phyloP scores from a whole-genome alignment of 1,140 invertebrate genomes.

The Neuroterus valhalla region DNA sequence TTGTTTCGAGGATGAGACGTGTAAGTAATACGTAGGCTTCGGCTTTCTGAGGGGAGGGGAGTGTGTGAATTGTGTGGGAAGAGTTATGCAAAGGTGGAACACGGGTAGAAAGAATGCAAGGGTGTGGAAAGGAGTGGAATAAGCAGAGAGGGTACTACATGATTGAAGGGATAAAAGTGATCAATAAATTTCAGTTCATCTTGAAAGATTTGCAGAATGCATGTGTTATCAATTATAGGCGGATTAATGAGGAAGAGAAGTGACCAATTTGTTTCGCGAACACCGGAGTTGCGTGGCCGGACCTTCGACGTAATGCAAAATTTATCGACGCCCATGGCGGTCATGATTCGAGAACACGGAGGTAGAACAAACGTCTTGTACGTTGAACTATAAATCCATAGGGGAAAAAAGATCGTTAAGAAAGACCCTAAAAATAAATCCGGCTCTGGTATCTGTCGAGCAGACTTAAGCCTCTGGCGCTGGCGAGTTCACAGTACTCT shows the following conservation, averaged over 20 bases:
- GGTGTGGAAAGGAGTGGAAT: no score
- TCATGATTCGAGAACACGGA: conserved; percentile 6
- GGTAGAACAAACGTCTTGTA: conserved; percentile 21
- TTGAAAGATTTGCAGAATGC: no score
- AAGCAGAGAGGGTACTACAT: no score
- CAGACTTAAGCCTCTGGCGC: background rate
- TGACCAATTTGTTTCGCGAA: conserved; percentile 7
- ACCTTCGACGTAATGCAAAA: conserved; percentile 18
- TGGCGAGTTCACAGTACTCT: conserved; percentile 31
- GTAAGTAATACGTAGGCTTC: no score
- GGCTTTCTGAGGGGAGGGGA: no score
- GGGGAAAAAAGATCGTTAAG: background rate
- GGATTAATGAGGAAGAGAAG: background rate
- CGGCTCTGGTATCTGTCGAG: conserved; percentile 3
- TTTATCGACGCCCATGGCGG: conserved; percentile 28
- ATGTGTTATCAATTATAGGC: no score
- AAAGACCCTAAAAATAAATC: conserved; percentile 27
- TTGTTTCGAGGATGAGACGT: no score
- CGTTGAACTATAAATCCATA: conserved; percentile 10
- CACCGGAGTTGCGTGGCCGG: background rate
- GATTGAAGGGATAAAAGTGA: no score
- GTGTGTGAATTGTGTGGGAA: no score
- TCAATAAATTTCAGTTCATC: no score
- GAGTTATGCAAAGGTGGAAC: no score
- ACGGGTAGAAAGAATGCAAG: no score